Percentiles rank a stretch among this genome's conserved stretches.
phyloP scores from a whole-genome alignment of 2,113 vertebrate species.

The Myodes glareolus region DNA sequence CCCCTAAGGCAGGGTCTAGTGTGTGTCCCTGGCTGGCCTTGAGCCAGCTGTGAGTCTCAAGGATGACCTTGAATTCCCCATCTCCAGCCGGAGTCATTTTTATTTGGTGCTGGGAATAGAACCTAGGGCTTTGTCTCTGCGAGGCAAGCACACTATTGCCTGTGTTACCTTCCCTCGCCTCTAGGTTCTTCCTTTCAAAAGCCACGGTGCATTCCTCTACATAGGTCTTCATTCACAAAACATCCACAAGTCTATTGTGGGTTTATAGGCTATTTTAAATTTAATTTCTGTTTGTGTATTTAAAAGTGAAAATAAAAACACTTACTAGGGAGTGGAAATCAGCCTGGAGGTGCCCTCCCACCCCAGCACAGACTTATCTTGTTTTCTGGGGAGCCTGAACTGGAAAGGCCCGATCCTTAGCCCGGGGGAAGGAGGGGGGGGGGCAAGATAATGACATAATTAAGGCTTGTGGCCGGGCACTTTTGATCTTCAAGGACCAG shows the following conservation, averaged over 20 bases:
- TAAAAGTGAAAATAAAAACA: conserved; percentile 19
- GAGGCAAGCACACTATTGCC: not conserved
- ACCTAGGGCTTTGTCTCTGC: too few species aligned
- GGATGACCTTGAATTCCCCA: not conserved
- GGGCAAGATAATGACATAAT: conserved; percentile 60
- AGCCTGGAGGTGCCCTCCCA: not conserved
- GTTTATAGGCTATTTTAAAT: not conserved
- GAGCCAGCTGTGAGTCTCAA: not conserved
- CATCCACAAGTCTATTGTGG: not conserved
- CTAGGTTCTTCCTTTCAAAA: not conserved
- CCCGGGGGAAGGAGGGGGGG: not conserved
- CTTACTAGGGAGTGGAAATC: conserved; percentile 18
- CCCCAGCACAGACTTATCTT: not conserved
- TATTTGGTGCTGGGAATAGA: not conserved
- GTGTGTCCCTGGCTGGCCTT: not conserved
- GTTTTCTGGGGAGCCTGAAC: conserved; percentile 44
- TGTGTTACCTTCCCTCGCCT: not conserved
- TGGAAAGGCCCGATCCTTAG: conserved; percentile 64
- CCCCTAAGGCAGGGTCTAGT: not conserved
- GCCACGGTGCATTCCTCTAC: not conserved
- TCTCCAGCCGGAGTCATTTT: not conserved
- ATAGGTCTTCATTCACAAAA: not conserved
- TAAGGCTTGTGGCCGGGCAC: not conserved
- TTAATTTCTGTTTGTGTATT: conserved; percentile 8
- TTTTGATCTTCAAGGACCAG: conserved; percentile 67